Base-by-base conservation (phyloP, 2,888 invertebrate species). In the Erebia ligea region DNA sequence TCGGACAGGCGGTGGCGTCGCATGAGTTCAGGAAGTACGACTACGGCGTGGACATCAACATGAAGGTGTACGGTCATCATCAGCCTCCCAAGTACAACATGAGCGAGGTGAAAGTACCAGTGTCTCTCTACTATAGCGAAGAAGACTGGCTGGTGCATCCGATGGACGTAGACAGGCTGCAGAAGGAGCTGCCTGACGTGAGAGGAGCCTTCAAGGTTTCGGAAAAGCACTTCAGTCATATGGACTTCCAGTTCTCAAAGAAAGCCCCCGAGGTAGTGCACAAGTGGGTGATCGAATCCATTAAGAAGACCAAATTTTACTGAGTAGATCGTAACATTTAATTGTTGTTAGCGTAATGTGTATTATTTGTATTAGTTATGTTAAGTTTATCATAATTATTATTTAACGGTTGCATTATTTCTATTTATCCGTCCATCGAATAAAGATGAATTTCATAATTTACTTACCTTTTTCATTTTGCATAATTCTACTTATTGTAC, bases 111-210 rank as follows among this genome's bases (percentile, higher is more conserved):
- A 79, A 78, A 34, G 86, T 83, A 0, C 94, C 94, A 1, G 90
- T 93, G 21, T 82, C 82, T 1, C 77, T 94, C 64, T 91, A 88
- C 84, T 87, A 86, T 82, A 87, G 89, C 70, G 85, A 87, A 17
- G 95, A 95, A 62, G 97, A 97, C 86, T 95, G 95, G 94, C 85
- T 97, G 65, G 94, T 96, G 19, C 89, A 94, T 71, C 93, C 94
- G 59, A 85, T 86, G 78, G 96, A 96, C 75, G 95, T 96, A 1
- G 83, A 92, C 54, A 90, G 90, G 59, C 84, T 96, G 73, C 89
- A 91, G 64, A 82, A 84, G 6, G 90, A 94, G 76, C 88, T 97
- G 56, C 94, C 95, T 64, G 94, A 94, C 78, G 91, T 94, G 9
- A 85, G 88, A 70, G 94, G 94, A 66, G 90, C 90, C 76, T 93